These are phyloP conservation scores for Ernsta delagoae DNA, from an alignment of 2,888 invertebrate genomes.

Conservation along the genomic window DNA sequence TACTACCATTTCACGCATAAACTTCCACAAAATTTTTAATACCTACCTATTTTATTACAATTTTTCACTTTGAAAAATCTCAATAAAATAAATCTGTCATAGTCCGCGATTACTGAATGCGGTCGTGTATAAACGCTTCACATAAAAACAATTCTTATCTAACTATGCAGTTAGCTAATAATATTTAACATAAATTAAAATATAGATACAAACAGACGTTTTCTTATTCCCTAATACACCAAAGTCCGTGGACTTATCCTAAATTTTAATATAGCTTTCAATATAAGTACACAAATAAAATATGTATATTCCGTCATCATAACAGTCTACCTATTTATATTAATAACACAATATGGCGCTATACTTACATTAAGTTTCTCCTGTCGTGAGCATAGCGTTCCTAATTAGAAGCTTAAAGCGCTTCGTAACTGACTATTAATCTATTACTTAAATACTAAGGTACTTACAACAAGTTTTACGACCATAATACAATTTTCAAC, in stretches of 20 bases:
- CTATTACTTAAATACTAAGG: not conserved
- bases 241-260: conserved; percentile 23
- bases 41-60: too few species aligned
- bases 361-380: not conserved
- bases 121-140: too few species aligned
- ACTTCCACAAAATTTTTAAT: too few species aligned
- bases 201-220: conserved; percentile 12
- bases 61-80: too few species aligned
- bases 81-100: too few species aligned
- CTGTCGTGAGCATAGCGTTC: conserved; percentile 13
- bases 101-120: too few species aligned
- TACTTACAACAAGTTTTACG: not conserved
- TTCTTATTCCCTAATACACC: conserved; percentile 19
- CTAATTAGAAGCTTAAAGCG: conserved; percentile 18
- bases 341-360: conserved; percentile 12
- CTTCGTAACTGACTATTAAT: conserved; percentile 9
- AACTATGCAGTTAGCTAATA: too few species aligned
- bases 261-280: conserved; percentile 19
- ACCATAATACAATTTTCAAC: conserved; percentile 27
- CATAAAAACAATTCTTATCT: too few species aligned
- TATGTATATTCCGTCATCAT: conserved; percentile 23
- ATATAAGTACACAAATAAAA: conserved; percentile 26
- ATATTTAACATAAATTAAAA: not conserved
- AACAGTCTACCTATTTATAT: conserved; percentile 25
- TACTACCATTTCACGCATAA: too few species aligned